Evolutionary conservation across 2,113 vertebrate species (phyloP).

Genomic region (Laterallus jamaicensis): DNA sequence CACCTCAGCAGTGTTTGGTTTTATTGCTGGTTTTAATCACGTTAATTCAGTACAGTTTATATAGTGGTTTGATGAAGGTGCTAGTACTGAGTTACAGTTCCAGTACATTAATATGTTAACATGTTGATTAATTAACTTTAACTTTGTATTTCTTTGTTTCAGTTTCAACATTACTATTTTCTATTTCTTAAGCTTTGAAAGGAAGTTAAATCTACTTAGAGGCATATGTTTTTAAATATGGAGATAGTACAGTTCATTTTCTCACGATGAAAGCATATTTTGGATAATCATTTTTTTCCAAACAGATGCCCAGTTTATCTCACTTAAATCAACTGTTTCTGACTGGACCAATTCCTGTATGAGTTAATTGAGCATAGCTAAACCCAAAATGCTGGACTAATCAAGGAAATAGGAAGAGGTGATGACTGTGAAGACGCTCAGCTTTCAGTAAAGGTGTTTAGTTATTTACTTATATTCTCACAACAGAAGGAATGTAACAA

Average conservation of each 20-base stretch:
- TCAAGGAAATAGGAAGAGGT: conserved; percentile 70
- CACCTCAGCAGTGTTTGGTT: conserved; percentile 45
- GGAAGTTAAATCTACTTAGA: neutral
- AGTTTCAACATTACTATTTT: neutral
- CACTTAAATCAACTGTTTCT: conserved; percentile 78
- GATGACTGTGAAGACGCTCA: conserved; percentile 66
- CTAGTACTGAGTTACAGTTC: conserved; percentile 59
- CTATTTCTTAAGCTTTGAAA: conserved; percentile 28
- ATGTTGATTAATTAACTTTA: conserved; percentile 40
- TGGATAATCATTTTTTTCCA: conserved; percentile 71
- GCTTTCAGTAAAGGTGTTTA: conserved; percentile 68
- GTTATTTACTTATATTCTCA: conserved; percentile 79
- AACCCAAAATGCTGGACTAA: conserved; percentile 74
- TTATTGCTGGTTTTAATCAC: conserved; percentile 46
- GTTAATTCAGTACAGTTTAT: conserved; percentile 51
- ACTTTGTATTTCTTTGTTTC: conserved; percentile 17
- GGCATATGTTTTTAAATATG: conserved; percentile 58
- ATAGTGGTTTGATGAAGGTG: conserved; percentile 57
- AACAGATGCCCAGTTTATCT: conserved; percentile 79
- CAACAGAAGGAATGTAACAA: conserved; percentile 77
- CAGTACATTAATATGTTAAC: conserved; percentile 67
- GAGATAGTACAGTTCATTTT: conserved; percentile 63
- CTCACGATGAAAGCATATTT: conserved; percentile 65
- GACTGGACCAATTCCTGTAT: conserved; percentile 76
- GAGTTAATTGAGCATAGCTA: conserved; percentile 83